Evolutionary conservation across 1,140 invertebrate genomes (phyloP), one percentile per base, ranked within the genome.

Genomic region (Cryptotermes secundus): DNA sequence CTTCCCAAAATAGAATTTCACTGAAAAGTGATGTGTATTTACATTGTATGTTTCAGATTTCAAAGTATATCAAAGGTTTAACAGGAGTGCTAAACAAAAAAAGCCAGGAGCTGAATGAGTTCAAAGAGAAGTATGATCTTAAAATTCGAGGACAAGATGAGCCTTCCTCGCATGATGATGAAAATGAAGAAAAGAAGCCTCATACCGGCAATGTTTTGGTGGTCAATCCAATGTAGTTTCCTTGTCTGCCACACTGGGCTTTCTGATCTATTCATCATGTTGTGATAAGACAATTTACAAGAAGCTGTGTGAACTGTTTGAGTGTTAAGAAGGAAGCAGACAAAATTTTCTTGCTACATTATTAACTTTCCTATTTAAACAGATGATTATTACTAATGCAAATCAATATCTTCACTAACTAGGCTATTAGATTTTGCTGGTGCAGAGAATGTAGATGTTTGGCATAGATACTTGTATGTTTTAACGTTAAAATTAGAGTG

Each of bases 91-190:
- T 99, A 24, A 91, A 94, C 53, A 93, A 94, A 86, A 99, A 99
- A 90, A 97, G 97, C 10, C 90, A 93, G 82, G 97, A 99, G 90
- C 95, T 99, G 53, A 97, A 98, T 89, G 95, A 97, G 86, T 99
- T 96, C 89, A 97, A 97, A 88, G 96, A 98, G 88, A 95, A 96
- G 87, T 92, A 98, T 88, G 96, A 97, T 89, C 97, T 99, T 87
- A 93, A 92, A 88, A 93, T 96, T 87, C 92, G 93, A 87, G 94
- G 94, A 2, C 91, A 92, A 83, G 94, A 94, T 83, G 92, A 92
- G 14, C 80, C 38, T 38, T 80, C 83, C 10, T 31, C 49, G 16
- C 59, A 80, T 26, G 36, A 53, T 34, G 79, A 19, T 31, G 72
- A n/a, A n/a, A n/a, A 84, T 42, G 81, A 42, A 31, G 81, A 82